Base-by-base conservation (phyloP, 1,140 invertebrate species). In the Tetramorium simillimum region DNA sequence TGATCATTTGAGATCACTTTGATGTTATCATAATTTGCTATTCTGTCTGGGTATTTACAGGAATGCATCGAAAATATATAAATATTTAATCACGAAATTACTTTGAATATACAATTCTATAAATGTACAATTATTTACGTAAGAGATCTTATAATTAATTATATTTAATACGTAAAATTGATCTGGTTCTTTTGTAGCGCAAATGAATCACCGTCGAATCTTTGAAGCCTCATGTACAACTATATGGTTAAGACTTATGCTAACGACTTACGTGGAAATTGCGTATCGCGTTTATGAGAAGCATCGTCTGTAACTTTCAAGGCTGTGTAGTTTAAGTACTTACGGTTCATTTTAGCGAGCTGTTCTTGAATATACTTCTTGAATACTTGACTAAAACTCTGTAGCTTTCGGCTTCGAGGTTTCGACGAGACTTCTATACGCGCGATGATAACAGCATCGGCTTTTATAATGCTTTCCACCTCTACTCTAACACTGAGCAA, bases 401-500 rank as follows among this genome's bases (percentile, higher is more conserved):
- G 21, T n/a, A 16, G 12, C 33, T 33, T 33, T 33, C 4, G 33
- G 33, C 33, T 33, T 33, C 37, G 14, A 28, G 65, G 12, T 16
- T 58, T n/a, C 65, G 21, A 70, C 18, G 78, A 21, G 18, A 16
- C 40, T 84, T 84, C 69, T 84, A 75, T 28, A 75, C 49, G 7
- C 28, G 1, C 12, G 3, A 46, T 3, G 40, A 58, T 33, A 60
- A 84, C 14, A 60, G 16, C 37, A 21, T 2, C 9, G 18, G 24
- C 40, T 49, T 73, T 84, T 84, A 73, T 69, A 84, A 84, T 3
- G n/a, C 12, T 62, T 75, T 37, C 69, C 69, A 84, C 69, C 80
- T 75, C 69, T 43, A 81, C 78, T 73, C 28, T 49, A 43, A 21
- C 24, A 73, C 60, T 49, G 43, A 46, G 9, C 1, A 3, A 73